Evolutionary conservation across 2,113 vertebrate genomes (phyloP), one percentile per base, ranked within the genome.

Genomic region (Oryzias curvinotus): DNA sequence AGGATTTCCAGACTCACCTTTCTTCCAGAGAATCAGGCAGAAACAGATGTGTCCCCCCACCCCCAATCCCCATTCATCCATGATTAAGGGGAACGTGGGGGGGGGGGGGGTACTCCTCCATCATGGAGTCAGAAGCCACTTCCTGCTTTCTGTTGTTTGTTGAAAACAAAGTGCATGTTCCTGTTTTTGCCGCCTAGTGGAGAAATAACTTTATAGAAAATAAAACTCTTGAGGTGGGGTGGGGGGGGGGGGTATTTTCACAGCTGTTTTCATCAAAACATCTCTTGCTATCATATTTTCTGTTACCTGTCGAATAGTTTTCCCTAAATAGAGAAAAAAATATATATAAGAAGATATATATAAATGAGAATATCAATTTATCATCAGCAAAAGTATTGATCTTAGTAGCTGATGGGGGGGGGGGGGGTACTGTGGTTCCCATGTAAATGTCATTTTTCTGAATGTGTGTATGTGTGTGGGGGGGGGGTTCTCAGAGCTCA

Each of bases 271-370:
- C 61, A 36, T 68, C 93, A 89, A 80, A 92, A 90, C 93, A 88
- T 93, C 91, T 93, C 91, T 93, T 94, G 93, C 94, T 93, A 93
- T 94, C 94, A 92, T 94, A 93, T 94, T 81, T 95, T 93, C 88
- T 76, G 91, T 94, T 93, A 91, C 92, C 90, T 92, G 90, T 94
- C 73, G 89, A 95, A 95, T 96, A 93, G 92, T 93, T 94, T 81
- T 92, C 93, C 93, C 93, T 93, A 91, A 91, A 82, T 85, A 89
- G 84, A 86, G 85, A 75, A 85, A 69, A 85, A 51, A 23, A 10
- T 36, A 36, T 36, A 36, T 36, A 36, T 36, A 36, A 36, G 36
- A 36, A 81, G 71, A 68, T 86, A 78, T 80, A 72, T 77, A 78
- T 71, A 67, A 62, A 68, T 73, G 72, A 77, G 73, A 57, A 53